phyloP scores from a whole-genome alignment of 2,797 vertebrate species.

The Pseudochaenichthys georgianus region DNA sequence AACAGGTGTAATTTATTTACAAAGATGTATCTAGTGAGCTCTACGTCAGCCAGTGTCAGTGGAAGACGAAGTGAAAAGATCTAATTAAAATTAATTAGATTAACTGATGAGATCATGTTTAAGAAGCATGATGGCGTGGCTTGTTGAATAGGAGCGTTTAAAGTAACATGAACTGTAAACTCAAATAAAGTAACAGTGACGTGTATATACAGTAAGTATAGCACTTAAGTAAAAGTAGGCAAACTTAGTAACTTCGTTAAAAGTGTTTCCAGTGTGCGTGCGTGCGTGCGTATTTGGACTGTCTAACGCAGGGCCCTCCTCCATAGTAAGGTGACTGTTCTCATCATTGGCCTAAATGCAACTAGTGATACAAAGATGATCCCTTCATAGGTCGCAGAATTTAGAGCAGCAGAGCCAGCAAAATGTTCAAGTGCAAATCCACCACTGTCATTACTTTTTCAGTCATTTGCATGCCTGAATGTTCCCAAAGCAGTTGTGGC shows the following conservation, averaged over 20 bases:
- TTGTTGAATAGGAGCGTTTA: not conserved
- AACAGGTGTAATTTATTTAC: not conserved
- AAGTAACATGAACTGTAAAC: not conserved
- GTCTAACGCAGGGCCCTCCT: not conserved
- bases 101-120: not conserved
- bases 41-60: not conserved
- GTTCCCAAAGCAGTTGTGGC: constrained; percentile 16
- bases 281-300: not conserved
- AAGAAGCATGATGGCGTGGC: not conserved
- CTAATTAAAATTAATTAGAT: not conserved
- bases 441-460: constrained; percentile 16
- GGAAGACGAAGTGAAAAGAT: not conserved
- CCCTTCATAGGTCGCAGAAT: not conserved
- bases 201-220: not conserved
- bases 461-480: constrained; percentile 24
- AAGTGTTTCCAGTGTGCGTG: not conserved
- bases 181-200: not conserved
- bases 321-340: not conserved
- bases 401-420: not conserved
- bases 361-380: constrained; percentile 4
- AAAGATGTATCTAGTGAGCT: not conserved
- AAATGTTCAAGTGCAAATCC: constrained; percentile 31
- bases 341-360: not conserved
- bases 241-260: not conserved
- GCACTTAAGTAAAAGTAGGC: not conserved